phyloP scores from a whole-genome alignment of 2,113 vertebrate species.

The Urocitellus parryii region DNA sequence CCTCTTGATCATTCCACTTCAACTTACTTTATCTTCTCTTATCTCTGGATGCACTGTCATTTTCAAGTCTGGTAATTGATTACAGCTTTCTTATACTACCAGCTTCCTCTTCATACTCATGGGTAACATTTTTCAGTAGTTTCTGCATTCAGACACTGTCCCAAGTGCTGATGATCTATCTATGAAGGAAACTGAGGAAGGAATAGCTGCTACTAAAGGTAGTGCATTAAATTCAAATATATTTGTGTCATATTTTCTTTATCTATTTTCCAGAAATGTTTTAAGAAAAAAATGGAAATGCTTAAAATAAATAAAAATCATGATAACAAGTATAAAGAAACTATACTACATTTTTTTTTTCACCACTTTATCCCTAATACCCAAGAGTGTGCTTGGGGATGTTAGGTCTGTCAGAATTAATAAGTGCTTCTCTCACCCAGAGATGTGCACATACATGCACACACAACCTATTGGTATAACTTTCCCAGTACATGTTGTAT shows the following conservation, averaged over 20 bases:
- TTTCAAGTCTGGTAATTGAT: neutral
- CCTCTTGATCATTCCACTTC: neutral
- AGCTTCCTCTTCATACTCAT: neutral
- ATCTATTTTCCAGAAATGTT: neutral
- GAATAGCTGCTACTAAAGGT: neutral
- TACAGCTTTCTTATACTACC: neutral
- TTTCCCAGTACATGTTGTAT: neutral
- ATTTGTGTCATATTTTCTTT: constrained; percentile 26
- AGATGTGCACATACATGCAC: neutral
- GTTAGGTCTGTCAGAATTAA: neutral
- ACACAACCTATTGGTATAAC: neutral
- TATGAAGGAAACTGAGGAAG: neutral
- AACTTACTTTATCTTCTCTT: neutral
- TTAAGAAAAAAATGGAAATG: constrained; percentile 29
- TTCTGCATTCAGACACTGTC: neutral
- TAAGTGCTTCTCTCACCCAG: neutral
- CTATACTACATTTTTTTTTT: neutral
- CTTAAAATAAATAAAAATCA: neutral
- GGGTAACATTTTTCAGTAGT: neutral
- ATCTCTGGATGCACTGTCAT: neutral
- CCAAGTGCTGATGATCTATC: neutral
- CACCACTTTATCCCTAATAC: neutral
- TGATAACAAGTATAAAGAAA: neutral
- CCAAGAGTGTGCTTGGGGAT: neutral
- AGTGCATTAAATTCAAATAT: neutral